Conservation (phyloP, 2,113 vertebrate genomes). For the Scatophagus argus region DNA sequence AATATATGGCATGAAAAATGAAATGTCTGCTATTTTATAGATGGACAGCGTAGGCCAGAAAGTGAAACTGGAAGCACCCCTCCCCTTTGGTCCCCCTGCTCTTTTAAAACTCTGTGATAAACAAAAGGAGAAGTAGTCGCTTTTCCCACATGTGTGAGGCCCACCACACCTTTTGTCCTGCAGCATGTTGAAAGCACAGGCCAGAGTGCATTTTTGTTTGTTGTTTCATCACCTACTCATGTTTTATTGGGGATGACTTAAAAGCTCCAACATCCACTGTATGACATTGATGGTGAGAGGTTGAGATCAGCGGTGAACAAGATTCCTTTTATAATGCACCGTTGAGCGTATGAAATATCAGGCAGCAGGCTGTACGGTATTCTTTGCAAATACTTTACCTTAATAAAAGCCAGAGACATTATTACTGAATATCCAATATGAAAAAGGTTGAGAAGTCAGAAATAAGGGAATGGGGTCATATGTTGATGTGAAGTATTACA, state of each 20-base stretch:
- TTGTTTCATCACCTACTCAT: constrained; percentile 57
- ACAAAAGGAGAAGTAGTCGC: constrained; percentile 32
- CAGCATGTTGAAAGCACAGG: constrained; percentile 59
- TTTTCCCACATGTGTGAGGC: constrained; percentile 53
- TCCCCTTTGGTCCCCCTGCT: background rate
- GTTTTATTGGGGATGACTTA: constrained; percentile 70
- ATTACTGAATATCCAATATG: constrained; percentile 23
- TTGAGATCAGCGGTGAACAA: constrained; percentile 39
- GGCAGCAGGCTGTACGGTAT: constrained; percentile 10
- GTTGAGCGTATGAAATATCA: constrained; percentile 38
- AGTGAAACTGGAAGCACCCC: constrained; percentile 32
- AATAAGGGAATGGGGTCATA: constrained; percentile 55
- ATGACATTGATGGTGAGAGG: constrained; percentile 39
- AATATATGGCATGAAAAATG: background rate
- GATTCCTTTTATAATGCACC: constrained; percentile 46
- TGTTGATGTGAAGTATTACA: constrained; percentile 46
- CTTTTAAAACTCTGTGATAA: constrained; percentile 44
- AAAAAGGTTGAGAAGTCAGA: constrained; percentile 39
- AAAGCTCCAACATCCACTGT: constrained; percentile 57
- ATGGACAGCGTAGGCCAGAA: background rate
- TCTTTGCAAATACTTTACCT: constrained; percentile 28
- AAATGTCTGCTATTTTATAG: background rate
- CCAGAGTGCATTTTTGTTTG: constrained; percentile 63
- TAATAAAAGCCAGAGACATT: constrained; percentile 66
- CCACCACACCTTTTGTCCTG: constrained; percentile 25